Percentiles rank a stretch among this genome's conserved stretches.
phyloP scores from a whole-genome alignment of 2,113 vertebrate species.

The Zosterops japonicus region DNA sequence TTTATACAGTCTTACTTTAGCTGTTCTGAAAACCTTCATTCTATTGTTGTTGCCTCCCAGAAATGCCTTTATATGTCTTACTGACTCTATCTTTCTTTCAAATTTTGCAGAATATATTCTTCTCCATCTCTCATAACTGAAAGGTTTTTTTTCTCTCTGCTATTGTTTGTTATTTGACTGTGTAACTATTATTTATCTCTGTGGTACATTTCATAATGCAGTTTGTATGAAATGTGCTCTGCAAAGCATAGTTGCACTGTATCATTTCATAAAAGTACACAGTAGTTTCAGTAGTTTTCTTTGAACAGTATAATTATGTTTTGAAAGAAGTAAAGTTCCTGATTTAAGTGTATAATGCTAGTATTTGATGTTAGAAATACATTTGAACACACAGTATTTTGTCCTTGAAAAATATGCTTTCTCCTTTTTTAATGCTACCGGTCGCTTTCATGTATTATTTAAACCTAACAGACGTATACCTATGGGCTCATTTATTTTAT shows the following conservation, averaged over 20 bases:
- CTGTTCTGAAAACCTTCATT: not conserved
- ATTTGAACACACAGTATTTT: not conserved
- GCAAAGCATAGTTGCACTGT: not conserved
- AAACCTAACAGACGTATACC: not conserved
- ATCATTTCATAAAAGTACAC: conserved; percentile 2
- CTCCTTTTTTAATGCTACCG: not conserved
- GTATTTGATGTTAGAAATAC: not conserved
- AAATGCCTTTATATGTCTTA: not conserved
- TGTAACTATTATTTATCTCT: conserved; percentile 37
- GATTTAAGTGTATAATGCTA: not conserved
- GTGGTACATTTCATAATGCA: not conserved
- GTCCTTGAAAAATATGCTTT: conserved; percentile 20
- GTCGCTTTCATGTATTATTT: conserved; percentile 36
- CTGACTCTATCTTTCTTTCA: not conserved
- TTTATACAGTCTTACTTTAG: not conserved
- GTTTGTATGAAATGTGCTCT: not conserved
- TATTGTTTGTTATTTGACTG: conserved; percentile 33
- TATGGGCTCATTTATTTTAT: conserved; percentile 8
- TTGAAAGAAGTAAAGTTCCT: conserved; percentile 18
- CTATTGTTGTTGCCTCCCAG: not conserved
- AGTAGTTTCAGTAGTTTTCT: conserved; percentile 4
- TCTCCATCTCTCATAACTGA: not conserved
- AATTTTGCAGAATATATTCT: not conserved
- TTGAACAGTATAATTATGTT: conserved; percentile 49
- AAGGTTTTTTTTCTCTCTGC: not conserved